Conservation (phyloP, 2,888 invertebrate species). For the Craniophora ligustri region DNA sequence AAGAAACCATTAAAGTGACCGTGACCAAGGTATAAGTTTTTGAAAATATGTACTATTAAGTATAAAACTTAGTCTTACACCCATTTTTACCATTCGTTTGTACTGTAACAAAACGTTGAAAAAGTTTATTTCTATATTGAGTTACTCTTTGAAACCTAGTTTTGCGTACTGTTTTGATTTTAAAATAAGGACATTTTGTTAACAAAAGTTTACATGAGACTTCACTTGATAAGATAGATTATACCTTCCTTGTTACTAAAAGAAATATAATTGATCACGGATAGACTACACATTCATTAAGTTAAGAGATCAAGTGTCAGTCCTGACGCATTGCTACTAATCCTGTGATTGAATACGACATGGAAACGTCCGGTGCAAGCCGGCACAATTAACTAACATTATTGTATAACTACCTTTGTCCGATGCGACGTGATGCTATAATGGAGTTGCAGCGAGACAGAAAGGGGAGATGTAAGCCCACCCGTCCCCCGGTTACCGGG, state of each 20-base stretch:
- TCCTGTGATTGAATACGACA: neutral
- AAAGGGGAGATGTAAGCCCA: constrained; percentile 46
- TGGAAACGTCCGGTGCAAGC: constrained; percentile 3
- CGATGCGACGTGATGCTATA: constrained; percentile 15
- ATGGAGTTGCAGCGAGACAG: constrained; percentile 20
- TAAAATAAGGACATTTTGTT: no score
- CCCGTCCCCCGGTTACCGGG: constrained; percentile 45
- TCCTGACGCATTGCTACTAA: neutral
- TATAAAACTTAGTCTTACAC: no score
- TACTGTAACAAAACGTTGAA: no score
- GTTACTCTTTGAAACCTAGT: no score
- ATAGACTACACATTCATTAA: neutral
- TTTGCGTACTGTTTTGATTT: no score
- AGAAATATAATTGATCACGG: neutral
- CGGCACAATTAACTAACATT: constrained; percentile 20
- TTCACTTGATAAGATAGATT: no score
- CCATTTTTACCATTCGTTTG: no score
- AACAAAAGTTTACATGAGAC: no score
- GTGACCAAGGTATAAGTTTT: no score
- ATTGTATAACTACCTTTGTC: constrained; percentile 14
- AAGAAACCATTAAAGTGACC: neutral
- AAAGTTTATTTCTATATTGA: no score
- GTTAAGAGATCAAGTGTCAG: neutral
- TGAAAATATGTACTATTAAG: no score
- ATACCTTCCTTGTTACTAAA: no score